These are phyloP conservation scores for Eubucco bourcierii DNA, from an alignment of 2,113 vertebrate species.

Conservation along the genomic window DNA sequence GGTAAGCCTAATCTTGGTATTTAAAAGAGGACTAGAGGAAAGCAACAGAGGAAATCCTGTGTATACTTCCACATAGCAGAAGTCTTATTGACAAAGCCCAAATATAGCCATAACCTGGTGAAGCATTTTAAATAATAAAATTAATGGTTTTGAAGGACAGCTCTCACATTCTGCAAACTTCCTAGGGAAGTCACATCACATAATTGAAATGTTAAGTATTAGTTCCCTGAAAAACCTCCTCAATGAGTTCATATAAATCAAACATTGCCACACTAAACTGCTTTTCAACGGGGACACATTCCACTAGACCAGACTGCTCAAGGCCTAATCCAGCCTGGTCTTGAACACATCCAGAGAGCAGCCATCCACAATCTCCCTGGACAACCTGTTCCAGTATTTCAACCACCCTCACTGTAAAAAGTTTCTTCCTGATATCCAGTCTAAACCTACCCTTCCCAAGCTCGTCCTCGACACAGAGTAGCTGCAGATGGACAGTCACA, in stretches of 20 bases:
- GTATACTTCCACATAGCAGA: background rate
- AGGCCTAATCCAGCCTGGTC: no score
- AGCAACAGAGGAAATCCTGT: background rate
- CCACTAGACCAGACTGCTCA: no score
- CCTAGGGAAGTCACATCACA: background rate
- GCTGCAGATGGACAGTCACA: background rate
- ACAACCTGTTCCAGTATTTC: no score
- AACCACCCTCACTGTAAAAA: no score
- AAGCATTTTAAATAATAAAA: background rate
- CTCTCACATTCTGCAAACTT: background rate
- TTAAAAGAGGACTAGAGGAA: background rate
- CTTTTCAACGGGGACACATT: background rate
- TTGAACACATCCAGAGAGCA: no score
- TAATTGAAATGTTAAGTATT: background rate
- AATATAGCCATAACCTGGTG: background rate
- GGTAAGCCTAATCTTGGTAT: background rate
- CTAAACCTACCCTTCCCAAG: no score
- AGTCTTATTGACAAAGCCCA: background rate
- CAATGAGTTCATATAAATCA: background rate
- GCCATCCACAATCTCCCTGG: no score
- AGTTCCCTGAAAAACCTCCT: background rate
- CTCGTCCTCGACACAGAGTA: background rate
- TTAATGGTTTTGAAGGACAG: background rate
- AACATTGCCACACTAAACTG: background rate
- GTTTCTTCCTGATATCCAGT: no score